These are phyloP conservation scores for Adrianichthys oophorus DNA, from an alignment of 2,797 vertebrate genomes.

Conservation along the genomic window DNA sequence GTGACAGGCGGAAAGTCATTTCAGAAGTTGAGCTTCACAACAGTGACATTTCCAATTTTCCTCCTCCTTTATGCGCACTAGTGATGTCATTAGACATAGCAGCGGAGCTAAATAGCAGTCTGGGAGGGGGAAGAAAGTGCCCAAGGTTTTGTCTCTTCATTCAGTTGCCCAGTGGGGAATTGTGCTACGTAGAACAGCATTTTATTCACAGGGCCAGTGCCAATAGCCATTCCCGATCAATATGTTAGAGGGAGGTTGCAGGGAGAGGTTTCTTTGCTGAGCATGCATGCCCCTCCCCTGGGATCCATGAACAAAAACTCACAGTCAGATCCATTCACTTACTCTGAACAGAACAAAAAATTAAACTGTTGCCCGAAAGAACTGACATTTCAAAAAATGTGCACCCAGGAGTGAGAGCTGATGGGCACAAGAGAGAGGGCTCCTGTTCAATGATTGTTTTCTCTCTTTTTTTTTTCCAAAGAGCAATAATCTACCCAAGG, in stretches of 20 bases:
- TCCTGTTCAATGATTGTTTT: conserved; percentile 45
- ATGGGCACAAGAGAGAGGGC: conserved; percentile 41
- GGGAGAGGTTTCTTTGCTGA: conserved; percentile 67
- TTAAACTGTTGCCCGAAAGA: conserved; percentile 60
- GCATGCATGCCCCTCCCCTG: conserved; percentile 61
- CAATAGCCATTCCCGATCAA: conserved; percentile 77
- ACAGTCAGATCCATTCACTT: conserved; percentile 75
- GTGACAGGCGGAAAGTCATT: conserved; percentile 26
- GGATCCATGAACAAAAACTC: conserved; percentile 77
- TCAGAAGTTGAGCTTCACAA: conserved; percentile 36
- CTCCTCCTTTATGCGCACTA: conserved; percentile 23
- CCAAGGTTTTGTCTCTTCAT: conserved; percentile 76
- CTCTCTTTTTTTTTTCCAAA: conserved; percentile 20
- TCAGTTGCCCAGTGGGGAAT: conserved; percentile 73
- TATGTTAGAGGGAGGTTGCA: conserved; percentile 71
- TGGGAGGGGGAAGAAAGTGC: conserved; percentile 34
- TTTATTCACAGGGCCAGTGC: conserved; percentile 78
- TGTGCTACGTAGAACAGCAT: conserved; percentile 66
- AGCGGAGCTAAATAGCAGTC: conserved; percentile 48
- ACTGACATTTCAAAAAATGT: conserved; percentile 73
- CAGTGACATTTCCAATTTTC: conserved; percentile 64
- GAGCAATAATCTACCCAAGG: conserved; percentile 64
- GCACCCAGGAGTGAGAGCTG: conserved; percentile 50
- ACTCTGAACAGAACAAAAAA: conserved; percentile 64
- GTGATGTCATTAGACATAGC: conserved; percentile 47